phyloP scores from a whole-genome alignment of 2,113 vertebrate genomes.

The Odocoileus virginianus region DNA sequence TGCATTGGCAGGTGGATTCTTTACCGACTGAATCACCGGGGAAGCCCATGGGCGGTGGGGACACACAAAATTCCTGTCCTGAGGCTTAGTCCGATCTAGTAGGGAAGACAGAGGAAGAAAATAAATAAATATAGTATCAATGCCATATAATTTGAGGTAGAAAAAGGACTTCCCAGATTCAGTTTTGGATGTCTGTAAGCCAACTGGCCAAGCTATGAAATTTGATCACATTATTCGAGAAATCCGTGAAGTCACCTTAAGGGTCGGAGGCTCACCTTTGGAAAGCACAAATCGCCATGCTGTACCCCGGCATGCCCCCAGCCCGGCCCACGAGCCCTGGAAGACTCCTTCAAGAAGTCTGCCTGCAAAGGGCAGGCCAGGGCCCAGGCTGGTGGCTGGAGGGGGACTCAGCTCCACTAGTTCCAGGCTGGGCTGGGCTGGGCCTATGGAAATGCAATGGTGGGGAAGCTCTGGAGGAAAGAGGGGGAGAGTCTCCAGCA shows the following conservation, averaged over 20 bases:
- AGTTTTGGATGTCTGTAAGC: background rate
- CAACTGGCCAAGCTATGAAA: background rate
- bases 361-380: background rate
- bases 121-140: background rate
- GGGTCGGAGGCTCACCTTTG: background rate
- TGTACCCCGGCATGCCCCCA: rapidly evolving
- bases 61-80: background rate
- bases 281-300: background rate
- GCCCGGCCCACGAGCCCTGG: background rate
- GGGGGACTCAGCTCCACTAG: rapidly evolving
- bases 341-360: background rate
- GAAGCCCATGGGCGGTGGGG: background rate
- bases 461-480: background rate
- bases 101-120: background rate
- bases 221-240: background rate
- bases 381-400: background rate
- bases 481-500: rapidly evolving
- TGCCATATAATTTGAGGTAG: background rate
- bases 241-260: background rate
- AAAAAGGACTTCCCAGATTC: background rate
- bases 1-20: background rate
- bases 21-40: background rate
- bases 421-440: background rate
- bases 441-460: background rate
- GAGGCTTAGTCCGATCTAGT: background rate